Percentiles rank a stretch among this genome's conserved stretches.
Evolutionary conservation across 1,140 invertebrate genomes (phyloP).

Genomic region (Drosophila leontia): DNA sequence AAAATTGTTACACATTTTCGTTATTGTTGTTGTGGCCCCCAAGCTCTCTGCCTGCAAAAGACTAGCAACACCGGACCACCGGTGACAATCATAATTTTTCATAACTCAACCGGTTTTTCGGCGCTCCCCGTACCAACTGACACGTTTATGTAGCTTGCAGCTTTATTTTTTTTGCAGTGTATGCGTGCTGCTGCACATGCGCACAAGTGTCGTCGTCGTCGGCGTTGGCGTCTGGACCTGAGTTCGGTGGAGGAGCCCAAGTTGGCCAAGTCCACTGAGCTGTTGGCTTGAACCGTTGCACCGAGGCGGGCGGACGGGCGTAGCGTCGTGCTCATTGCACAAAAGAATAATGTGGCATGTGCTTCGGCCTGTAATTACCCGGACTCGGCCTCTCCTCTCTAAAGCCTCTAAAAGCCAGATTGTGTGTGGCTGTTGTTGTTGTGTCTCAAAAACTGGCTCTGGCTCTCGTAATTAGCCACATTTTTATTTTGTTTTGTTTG

Average conservation of each 20-base stretch:
- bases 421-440: constrained; percentile 22
- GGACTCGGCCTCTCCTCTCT: constrained; percentile 13
- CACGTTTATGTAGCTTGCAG: constrained; percentile 67
- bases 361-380: constrained; percentile 71
- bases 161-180: constrained; percentile 30
- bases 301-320: constrained; percentile 9
- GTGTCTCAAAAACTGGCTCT: constrained; percentile 39
- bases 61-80: constrained; percentile 40
- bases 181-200: constrained; percentile 60
- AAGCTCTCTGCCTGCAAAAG: constrained; percentile 12
- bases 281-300: constrained; percentile 12
- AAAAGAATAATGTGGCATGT: constrained; percentile 83
- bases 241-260: constrained; percentile 1
- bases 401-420: constrained; percentile 3
- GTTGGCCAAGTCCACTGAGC: constrained; percentile 13
- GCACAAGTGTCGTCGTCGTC: constrained; percentile 76
- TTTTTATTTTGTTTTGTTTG: constrained; percentile 47
- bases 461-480: constrained; percentile 71
- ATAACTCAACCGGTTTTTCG: constrained; percentile 77
- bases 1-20: constrained; percentile 78
- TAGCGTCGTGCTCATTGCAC: constrained; percentile 74
- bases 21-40: constrained; percentile 39
- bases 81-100: constrained; percentile 84
- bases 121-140: constrained; percentile 52
- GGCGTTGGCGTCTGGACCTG: constrained; percentile 53